Evolutionary conservation across 2,888 invertebrate species (phyloP).

Genomic region (Melinaea menophilus): DNA sequence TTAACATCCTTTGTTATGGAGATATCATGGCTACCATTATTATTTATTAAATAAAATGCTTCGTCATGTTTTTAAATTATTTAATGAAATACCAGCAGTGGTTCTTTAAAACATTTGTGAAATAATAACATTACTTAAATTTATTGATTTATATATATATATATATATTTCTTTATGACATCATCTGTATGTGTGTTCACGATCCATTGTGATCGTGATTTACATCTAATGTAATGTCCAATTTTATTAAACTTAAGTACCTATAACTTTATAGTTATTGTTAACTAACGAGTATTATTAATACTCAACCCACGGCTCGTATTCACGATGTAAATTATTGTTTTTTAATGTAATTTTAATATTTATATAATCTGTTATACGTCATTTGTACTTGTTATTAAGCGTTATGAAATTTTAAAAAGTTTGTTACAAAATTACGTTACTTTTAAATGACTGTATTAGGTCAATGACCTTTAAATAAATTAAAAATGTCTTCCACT

Average conservation of each 20-base stretch:
- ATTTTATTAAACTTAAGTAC: constrained; percentile 17
- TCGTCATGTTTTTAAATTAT: not conserved
- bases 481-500: constrained; percentile 58
- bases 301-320: constrained; percentile 12
- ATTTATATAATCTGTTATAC: not conserved
- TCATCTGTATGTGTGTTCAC: constrained; percentile 41
- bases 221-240: constrained; percentile 21
- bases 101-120: too few species aligned
- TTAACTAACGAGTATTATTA: constrained; percentile 19
- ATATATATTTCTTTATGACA: not conserved
- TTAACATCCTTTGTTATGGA: constrained; percentile 2
- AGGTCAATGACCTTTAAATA: constrained; percentile 34
- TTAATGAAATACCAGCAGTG: not conserved
- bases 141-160: too few species aligned
- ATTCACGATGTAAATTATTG: constrained; percentile 5
- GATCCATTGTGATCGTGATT: constrained; percentile 17
- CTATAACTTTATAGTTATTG: constrained; percentile 14
- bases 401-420: too few species aligned
- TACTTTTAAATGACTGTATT: too few species aligned
- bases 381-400: not conserved
- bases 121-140: too few species aligned
- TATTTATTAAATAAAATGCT: not conserved
- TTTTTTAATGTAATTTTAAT: constrained; percentile 7
- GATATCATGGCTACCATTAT: not conserved
- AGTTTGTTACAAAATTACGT: too few species aligned